These are phyloP conservation scores for Argyrosomus regius DNA, from an alignment of 2,797 vertebrate genomes.

Conservation along the genomic window DNA sequence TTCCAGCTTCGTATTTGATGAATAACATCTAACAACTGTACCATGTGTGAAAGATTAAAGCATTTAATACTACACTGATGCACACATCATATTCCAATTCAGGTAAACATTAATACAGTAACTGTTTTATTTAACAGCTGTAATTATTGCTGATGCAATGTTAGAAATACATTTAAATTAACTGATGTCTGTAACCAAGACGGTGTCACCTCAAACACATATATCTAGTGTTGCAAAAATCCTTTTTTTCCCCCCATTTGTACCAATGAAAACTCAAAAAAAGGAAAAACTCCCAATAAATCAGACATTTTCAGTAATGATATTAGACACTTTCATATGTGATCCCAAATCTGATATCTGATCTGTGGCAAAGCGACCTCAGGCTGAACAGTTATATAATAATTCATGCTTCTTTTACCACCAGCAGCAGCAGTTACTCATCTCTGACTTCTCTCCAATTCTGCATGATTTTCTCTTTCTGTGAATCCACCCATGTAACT, in stretches of 20 bases:
- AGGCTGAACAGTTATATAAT: constrained; percentile 33
- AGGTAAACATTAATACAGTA: neutral
- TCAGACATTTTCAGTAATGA: constrained; percentile 29
- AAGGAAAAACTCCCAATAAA: neutral
- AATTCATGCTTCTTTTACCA: constrained; percentile 35
- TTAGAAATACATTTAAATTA: neutral
- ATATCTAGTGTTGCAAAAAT: neutral
- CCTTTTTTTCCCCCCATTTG: neutral
- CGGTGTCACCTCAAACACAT: neutral
- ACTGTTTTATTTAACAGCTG: neutral
- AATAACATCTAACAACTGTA: too few relatives aligned
- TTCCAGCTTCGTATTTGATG: too few relatives aligned
- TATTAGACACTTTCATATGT: constrained; percentile 49
- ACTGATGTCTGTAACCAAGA: neutral
- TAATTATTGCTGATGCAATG: neutral
- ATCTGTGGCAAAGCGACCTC: constrained; percentile 35
- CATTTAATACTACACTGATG: too few relatives aligned
- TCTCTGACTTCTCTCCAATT: constrained; percentile 33
- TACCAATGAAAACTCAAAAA: constrained; percentile 5
- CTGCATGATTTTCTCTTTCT: constrained; percentile 33
- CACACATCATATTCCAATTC: neutral
- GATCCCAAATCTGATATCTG: constrained; percentile 29
- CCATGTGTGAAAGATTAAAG: too few relatives aligned
- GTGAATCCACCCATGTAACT: constrained; percentile 62
- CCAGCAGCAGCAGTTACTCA: constrained; percentile 18